Evolutionary conservation across 1,140 invertebrate species (phyloP).

Genomic region (Drosophila tristis): DNA sequence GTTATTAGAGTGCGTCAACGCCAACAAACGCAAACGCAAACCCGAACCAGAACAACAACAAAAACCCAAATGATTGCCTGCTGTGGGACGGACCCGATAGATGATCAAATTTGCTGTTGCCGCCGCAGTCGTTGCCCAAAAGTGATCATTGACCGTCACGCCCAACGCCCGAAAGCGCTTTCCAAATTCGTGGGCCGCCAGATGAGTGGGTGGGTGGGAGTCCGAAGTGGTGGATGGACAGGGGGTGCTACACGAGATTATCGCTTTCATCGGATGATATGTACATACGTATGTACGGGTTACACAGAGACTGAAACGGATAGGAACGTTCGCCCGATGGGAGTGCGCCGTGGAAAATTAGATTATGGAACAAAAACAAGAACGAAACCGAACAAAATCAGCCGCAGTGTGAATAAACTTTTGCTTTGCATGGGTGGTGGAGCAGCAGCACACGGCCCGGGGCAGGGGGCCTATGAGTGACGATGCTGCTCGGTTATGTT

Average conservation of each 20-base stretch:
- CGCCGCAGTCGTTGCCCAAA: constrained; percentile 53
- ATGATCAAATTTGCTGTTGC: constrained; percentile 24
- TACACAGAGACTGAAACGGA: constrained; percentile 14
- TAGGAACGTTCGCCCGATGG: background rate
- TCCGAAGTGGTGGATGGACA: background rate
- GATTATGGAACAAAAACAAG: constrained; percentile 61
- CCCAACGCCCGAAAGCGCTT: constrained; percentile 70
- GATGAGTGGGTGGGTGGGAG: constrained; percentile 52
- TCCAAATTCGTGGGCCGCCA: constrained; percentile 71
- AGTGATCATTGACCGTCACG: constrained; percentile 80
- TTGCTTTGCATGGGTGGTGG: constrained; percentile 47
- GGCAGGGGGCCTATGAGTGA: constrained; percentile 69
- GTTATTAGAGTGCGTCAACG: constrained; percentile 79
- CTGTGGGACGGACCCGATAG: constrained; percentile 11
- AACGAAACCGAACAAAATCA: constrained; percentile 12
- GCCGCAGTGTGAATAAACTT: constrained; percentile 75
- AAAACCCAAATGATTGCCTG: constrained; percentile 23
- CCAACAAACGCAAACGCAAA: constrained; percentile 3
- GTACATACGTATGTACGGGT: constrained; percentile 19
- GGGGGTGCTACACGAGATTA: constrained; percentile 10
- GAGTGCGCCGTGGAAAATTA: constrained; percentile 61
- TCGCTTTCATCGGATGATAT: constrained; percentile 29
- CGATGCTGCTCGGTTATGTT: constrained; percentile 52
- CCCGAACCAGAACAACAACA: background rate
- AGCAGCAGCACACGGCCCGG: constrained; percentile 40